Evolutionary conservation across 2,888 invertebrate species (phyloP).

Genomic region (Folsomia manolachei): DNA sequence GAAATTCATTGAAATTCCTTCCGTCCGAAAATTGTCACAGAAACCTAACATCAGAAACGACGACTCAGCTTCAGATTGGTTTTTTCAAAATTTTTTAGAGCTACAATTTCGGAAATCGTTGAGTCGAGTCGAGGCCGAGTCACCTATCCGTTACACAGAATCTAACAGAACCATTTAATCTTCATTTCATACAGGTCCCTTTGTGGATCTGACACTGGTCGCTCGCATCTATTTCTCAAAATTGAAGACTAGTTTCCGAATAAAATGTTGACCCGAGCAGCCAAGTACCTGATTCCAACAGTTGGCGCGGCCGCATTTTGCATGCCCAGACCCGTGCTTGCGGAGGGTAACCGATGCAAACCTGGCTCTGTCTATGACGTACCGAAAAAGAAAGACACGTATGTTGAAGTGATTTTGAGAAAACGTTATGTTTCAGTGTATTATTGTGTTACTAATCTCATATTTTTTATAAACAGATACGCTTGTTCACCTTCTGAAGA

Average conservation of each 20-base stretch:
- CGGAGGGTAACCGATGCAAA: slow-evolving; percentile 23
- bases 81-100: too few relatives aligned
- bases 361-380: slow-evolving; percentile 35
- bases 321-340: slow-evolving; percentile 30
- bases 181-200: too few relatives aligned
- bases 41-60: too few relatives aligned
- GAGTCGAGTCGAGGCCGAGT: too few relatives aligned
- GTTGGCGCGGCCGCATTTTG: slow-evolving; percentile 28
- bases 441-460: neutral
- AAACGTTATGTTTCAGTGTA: neutral
- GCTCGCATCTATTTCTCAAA: neutral
- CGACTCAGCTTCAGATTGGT: too few relatives aligned
- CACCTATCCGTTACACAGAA: too few relatives aligned
- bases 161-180: too few relatives aligned
- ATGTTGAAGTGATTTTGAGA: slow-evolving; percentile 6
- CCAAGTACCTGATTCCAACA: slow-evolving; percentile 36
- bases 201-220: neutral
- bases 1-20: too few relatives aligned
- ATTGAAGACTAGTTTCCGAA: neutral
- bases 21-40: too few relatives aligned
- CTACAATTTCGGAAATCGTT: too few relatives aligned
- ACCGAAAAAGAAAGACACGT: slow-evolving; percentile 11
- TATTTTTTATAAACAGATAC: neutral
- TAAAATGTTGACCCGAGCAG: slow-evolving; percentile 30
- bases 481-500: neutral